Percentiles rank a stretch among this genome's conserved stretches.
Conservation (phyloP, 2,797 vertebrate genomes). For the Tangara arthus region DNA sequence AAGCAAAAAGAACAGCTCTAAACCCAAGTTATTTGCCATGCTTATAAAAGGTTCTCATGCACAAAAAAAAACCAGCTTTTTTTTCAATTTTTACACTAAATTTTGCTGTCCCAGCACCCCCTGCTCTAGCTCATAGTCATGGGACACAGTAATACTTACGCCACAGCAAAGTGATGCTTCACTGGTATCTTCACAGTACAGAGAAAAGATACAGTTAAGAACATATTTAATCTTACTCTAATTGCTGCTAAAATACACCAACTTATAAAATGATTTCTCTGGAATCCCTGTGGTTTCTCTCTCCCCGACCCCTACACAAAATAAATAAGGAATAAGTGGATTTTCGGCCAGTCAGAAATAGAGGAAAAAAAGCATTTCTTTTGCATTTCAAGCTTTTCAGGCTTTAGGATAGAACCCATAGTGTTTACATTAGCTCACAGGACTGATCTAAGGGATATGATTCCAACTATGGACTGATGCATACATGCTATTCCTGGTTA, state of each 20-base stretch:
- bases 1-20: slow-evolving; percentile 58
- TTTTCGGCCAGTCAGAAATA: slow-evolving; percentile 62
- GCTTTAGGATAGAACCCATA: slow-evolving; percentile 33
- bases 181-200: slow-evolving; percentile 74
- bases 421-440: slow-evolving; percentile 14
- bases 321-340: slow-evolving; percentile 72
- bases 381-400: slow-evolving; percentile 47
- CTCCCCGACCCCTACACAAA: slow-evolving; percentile 46
- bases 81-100: slow-evolving; percentile 20
- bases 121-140: slow-evolving; percentile 56
- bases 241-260: slow-evolving; percentile 66
- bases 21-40: slow-evolving; percentile 55
- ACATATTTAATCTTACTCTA: slow-evolving; percentile 32
- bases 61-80: not conserved
- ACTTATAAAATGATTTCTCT: slow-evolving; percentile 63
- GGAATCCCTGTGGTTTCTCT: slow-evolving; percentile 63
- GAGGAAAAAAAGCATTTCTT: slow-evolving; percentile 40
- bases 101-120: slow-evolving; percentile 54
- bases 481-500: slow-evolving; percentile 57
- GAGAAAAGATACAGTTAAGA: slow-evolving; percentile 67
- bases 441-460: slow-evolving; percentile 27
- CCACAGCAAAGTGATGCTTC: slow-evolving; percentile 68
- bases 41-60: slow-evolving; percentile 70
- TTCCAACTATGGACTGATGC: slow-evolving; percentile 39
- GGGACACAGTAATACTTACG: slow-evolving; percentile 63